Conservation (phyloP, 2,797 vertebrate genomes). For the Gadopsis bispinosus region DNA sequence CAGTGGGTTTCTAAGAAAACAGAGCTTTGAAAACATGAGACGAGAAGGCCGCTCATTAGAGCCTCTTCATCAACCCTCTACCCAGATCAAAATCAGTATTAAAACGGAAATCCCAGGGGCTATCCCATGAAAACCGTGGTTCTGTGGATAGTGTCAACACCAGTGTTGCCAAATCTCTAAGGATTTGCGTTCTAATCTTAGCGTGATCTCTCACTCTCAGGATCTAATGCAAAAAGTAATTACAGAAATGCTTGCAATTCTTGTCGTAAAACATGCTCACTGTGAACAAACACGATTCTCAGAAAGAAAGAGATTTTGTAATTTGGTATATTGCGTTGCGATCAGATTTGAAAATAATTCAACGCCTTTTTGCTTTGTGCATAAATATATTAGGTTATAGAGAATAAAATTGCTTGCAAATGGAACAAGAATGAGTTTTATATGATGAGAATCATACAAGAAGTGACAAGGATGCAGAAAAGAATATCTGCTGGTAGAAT, state of each 20-base stretch:
- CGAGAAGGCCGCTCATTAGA: conserved; percentile 56
- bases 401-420: neutral
- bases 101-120: conserved; percentile 64
- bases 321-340: neutral
- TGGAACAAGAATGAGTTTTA: neutral
- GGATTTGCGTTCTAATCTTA: conserved; percentile 78
- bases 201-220: conserved; percentile 54
- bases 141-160: conserved; percentile 58
- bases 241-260: conserved; percentile 39
- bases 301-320: neutral
- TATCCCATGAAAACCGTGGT: conserved; percentile 55
- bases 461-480: neutral
- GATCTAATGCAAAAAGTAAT: conserved; percentile 62
- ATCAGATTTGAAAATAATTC: neutral
- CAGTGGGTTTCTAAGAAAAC: conserved; percentile 22
- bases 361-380: neutral
- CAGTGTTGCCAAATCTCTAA: conserved; percentile 66
- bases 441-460: neutral
- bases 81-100: conserved; percentile 68
- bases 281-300: conserved; percentile 12
- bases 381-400: neutral
- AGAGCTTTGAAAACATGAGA: conserved; percentile 52
- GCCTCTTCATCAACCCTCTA: conserved; percentile 65
- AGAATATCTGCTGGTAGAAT: neutral
- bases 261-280: conserved; percentile 29